Conservation (phyloP, 2,888 invertebrate genomes). For the Bibio marci region DNA sequence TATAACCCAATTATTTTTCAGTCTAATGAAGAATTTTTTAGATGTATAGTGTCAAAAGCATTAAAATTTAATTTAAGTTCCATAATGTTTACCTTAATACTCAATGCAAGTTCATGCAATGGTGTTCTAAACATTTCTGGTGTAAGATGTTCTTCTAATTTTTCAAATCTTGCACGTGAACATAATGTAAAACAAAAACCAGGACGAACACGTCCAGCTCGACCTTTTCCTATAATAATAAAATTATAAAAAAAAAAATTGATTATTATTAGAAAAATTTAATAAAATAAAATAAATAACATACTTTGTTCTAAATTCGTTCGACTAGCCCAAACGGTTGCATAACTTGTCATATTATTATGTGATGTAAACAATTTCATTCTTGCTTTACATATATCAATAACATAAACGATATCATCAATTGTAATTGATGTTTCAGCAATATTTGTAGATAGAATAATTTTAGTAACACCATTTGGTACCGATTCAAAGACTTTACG, state of each 20-base stretch:
- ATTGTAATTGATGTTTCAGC: conserved; percentile 98
- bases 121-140: conserved; percentile 98
- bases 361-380: conserved; percentile 96
- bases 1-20: too few species aligned
- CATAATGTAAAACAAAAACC: conserved; percentile 92
- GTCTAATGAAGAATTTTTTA: too few species aligned
- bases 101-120: conserved; percentile 82
- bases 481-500: conserved; percentile 80
- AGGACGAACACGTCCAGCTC: conserved; percentile 87
- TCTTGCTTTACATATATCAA: conserved; percentile 93
- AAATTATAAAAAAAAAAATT: conserved; percentile 1
- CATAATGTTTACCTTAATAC: conserved; percentile 54
- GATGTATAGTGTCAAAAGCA: too few species aligned
- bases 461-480: conserved; percentile 72
- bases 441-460: conserved; percentile 94
- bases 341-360: conserved; percentile 97
- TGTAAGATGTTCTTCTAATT: conserved; percentile 75
- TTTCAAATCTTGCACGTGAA: conserved; percentile 51
- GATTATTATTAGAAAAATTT: background rate
- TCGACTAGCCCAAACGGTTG: conserved; percentile 88
- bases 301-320: conserved; percentile 79
- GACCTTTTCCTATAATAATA: conserved; percentile 47
- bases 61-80: too few species aligned
- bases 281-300: conserved; percentile 1
- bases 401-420: conserved; percentile 94